These are phyloP conservation scores for Hirtodrosophila alboralis DNA, from an alignment of 2,888 invertebrate genomes.

Conservation along the genomic window DNA sequence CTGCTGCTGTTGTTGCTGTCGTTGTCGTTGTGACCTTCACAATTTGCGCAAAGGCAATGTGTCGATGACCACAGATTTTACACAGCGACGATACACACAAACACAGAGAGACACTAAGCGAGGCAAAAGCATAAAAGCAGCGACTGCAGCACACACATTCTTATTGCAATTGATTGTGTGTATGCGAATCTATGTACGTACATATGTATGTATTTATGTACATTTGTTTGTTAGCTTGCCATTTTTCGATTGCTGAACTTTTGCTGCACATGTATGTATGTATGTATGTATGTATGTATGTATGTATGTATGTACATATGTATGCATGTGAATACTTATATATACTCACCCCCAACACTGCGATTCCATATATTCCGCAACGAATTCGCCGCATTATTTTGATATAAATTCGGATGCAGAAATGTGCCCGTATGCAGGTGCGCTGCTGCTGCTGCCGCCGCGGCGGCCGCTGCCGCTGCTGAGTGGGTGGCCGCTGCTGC, in stretches of 20 bases:
- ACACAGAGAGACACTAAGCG: conserved; percentile 30
- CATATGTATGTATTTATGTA: not conserved
- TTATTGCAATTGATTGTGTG: conserved; percentile 73
- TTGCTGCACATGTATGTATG: conserved; percentile 15
- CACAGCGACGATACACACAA: conserved; percentile 52
- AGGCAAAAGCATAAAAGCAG: conserved; percentile 66
- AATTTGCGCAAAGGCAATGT: conserved; percentile 85
- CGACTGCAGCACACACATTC: conserved; percentile 74
- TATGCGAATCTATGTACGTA: not conserved
- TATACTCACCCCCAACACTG: conserved; percentile 84
- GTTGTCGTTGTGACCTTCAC: conserved; percentile 85
- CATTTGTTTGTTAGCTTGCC: conserved; percentile 47
- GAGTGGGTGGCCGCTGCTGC: conserved; percentile 64
- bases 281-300: conserved; percentile 5
- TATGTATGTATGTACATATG: conserved; percentile 8
- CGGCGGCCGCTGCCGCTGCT: conserved; percentile 67
- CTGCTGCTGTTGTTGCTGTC: conserved; percentile 51
- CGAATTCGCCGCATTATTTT: conserved; percentile 85
- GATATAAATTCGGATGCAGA: conserved; percentile 89
- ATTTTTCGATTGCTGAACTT: conserved; percentile 46
- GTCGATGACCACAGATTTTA: conserved; percentile 85
- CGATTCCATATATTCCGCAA: conserved; percentile 84
- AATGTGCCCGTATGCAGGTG: conserved; percentile 84
- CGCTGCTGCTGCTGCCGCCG: conserved; percentile 71
- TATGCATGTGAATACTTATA: conserved; percentile 10